Evolutionary conservation across 2,113 vertebrate species (phyloP), one percentile per base, ranked within the genome.

Genomic region (Burhinus oedicnemus): DNA sequence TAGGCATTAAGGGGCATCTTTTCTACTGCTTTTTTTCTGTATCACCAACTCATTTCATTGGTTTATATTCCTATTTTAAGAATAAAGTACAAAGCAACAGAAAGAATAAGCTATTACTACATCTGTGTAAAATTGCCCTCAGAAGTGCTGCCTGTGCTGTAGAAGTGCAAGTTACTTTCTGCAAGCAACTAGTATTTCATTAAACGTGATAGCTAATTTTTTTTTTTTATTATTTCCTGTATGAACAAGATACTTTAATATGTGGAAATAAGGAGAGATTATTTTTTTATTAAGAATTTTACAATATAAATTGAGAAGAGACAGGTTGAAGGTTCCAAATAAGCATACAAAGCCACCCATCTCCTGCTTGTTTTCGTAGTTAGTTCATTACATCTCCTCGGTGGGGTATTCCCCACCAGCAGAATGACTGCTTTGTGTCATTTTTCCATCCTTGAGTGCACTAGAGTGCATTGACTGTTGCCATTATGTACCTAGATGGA

Each of bases 1-100:
- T 98, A 98, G 98, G 98, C 91, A 97, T 96, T 97, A 98, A 97
- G 97, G 97, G 97, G 97, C 96, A 98, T 96, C 96, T 97, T 95
- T 94, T 95, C 98, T 98, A 98, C 84, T 95, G 93, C 92, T 96
- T 65, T 96, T 93, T 83, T 87, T 95, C 95, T 97, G 96, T 61
- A 94, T 96, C 97, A 95, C 92, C 96, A 95, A 78, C 89, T 97
- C 47, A 95, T 89, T 87, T 92, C 89, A 96, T 34, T 92, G 95
- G 29, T 93, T 96, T 91, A 89, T 92, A 94, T 19, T 70, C 89
- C 95, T 95, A 91, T 30, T 71, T 82, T 93, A 94, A 96, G 86
- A 92, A 95, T 49, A 96, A 95, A 95, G 89, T 36, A 94, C 89
- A 96, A 97, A 97, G 95, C 95, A 97, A 93, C 85, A 97, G 95